phyloP scores from a whole-genome alignment of 1,140 invertebrate species.

The Meteorus sp. region DNA sequence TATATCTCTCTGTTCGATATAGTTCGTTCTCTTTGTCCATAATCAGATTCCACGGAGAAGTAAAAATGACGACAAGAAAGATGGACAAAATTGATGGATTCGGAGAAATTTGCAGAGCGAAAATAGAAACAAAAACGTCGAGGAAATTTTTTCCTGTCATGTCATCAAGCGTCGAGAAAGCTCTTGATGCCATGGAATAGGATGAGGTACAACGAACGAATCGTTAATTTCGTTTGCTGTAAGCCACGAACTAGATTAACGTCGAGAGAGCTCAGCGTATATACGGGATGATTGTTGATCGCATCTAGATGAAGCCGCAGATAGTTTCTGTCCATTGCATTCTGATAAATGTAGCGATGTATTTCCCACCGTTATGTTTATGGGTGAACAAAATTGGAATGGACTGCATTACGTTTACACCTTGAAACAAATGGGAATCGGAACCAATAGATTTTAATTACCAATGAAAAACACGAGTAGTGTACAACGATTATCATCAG shows the following conservation, averaged over 20 bases:
- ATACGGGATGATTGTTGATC: conserved; percentile 45
- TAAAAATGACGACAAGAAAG: conserved; percentile 22
- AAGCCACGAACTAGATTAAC: conserved; percentile 52
- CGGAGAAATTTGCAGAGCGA: not conserved
- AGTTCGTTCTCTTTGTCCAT: no score
- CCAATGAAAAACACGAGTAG: no score
- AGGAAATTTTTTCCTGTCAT: conserved; percentile 10
- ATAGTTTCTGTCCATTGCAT: conserved; percentile 14
- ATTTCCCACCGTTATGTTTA: not conserved
- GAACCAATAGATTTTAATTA: no score
- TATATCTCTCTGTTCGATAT: no score
- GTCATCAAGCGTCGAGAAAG: conserved; percentile 4
- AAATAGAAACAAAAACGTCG: not conserved
- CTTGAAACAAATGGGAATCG: no score
- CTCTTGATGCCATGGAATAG: conserved; percentile 20
- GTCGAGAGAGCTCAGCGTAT: conserved; percentile 49
- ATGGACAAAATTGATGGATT: conserved; percentile 25
- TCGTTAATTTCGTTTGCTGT: conserved; percentile 52
- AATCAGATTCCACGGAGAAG: no score
- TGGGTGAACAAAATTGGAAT: no score
- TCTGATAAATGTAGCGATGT: not conserved
- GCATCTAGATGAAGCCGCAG: conserved; percentile 21
- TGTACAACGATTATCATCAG: no score
- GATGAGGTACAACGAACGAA: conserved; percentile 39
- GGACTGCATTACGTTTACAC: no score